Evolutionary conservation across 37 sponge, comb jelly and placozoan species (phyloP), one percentile per base, ranked within the genome.

Genomic region (Agelas oroides): DNA sequence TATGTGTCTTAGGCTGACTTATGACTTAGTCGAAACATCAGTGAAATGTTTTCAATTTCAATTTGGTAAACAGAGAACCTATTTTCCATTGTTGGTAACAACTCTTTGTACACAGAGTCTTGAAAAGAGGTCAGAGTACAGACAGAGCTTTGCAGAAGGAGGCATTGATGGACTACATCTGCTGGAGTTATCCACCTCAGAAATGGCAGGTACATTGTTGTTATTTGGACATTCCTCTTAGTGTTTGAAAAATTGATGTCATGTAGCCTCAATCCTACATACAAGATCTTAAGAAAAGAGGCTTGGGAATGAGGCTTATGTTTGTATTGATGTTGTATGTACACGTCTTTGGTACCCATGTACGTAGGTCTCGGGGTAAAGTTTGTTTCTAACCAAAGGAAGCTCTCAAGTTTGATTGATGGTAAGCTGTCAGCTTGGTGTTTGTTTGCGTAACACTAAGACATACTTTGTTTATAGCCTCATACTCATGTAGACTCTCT

Each of bases 101-200:
- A 46, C 8, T 3, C 46, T 8, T 46, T 46, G 46, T 12, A 46
- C 46, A 46, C 23, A 92, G 92, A 59, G 83, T 24, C 68, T 92
- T 8, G 87, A 87, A 6, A 36, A 40, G 30, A 65, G 75, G 18
- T 55, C 27, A n/a, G 79, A 74, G 31, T 92, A 82, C 41, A 40
- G 64, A 18, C 54, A 70, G 32, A 58, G 13, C 25, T 92, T 92
- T 63, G 18, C 25, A 35, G 83, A 81, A 19, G 79, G 70, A 18
- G 85, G 57, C 0, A 92, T 92, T 1, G 69, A 71, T 73, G 92
- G 92, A 0, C 83, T 92, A 23, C 88, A 92, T 58, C 79, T 92
- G 32, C 75, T 92, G 52, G 92, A 92, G 64, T 58, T 92, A 46
- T 71, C 92, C 1, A 12, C 77, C 2, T 38, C 55, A 31, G 92